These are phyloP conservation scores for Cryptomyrus ogoouensis DNA, from an alignment of 2,113 vertebrate species.

Conservation along the genomic window DNA sequence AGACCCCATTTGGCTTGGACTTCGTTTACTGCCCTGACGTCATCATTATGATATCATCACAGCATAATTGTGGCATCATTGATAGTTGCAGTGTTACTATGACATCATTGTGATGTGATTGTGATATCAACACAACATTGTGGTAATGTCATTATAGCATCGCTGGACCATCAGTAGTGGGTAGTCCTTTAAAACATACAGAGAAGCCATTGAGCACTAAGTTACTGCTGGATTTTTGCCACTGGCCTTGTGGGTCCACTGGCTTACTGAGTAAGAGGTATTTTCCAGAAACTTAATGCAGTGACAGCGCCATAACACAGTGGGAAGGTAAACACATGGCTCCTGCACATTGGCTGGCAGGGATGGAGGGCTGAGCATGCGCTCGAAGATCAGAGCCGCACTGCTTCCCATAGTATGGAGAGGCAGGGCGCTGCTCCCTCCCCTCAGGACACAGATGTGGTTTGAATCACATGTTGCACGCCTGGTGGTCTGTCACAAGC, in stretches of 20 bases:
- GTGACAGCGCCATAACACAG: not conserved
- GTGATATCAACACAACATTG: not conserved
- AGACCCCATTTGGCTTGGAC: not conserved
- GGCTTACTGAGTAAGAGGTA: not conserved
- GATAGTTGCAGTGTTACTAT: not conserved
- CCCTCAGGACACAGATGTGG: conserved; percentile 49
- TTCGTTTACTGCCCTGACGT: not conserved
- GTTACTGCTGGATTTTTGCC: not conserved
- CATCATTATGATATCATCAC: not conserved
- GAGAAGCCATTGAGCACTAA: not conserved
- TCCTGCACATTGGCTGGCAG: not conserved
- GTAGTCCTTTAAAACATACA: too few species aligned
- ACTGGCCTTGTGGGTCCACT: not conserved
- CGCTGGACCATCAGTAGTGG: not conserved
- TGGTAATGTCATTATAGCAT: not conserved
- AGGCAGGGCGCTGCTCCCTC: conserved; percentile 30
- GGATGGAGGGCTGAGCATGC: not conserved
- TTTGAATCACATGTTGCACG: conserved; percentile 44
- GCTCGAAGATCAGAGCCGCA: not conserved
- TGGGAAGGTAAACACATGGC: not conserved
- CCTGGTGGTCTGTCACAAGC: conserved; percentile 30
- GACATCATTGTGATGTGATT: not conserved
- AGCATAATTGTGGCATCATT: not conserved
- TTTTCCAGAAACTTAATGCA: not conserved
- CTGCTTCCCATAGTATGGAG: conserved; percentile 23